These are phyloP conservation scores for Alsophila aescularia DNA, from an alignment of 2,888 invertebrate species.

Conservation along the genomic window DNA sequence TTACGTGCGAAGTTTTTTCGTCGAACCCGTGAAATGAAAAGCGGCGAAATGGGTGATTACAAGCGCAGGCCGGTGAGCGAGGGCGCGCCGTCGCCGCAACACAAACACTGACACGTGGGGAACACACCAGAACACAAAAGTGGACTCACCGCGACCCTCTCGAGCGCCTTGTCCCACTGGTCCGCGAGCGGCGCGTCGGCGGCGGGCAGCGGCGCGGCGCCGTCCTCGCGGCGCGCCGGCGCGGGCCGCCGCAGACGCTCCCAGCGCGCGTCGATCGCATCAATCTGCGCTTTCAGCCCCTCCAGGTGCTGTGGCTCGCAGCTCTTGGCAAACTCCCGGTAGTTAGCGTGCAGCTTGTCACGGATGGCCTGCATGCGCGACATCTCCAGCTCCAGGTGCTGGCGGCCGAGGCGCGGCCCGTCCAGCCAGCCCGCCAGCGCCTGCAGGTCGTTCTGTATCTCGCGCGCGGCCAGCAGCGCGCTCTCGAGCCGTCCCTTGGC, in stretches of 20 bases:
- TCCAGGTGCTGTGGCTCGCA: slow-evolving; percentile 77
- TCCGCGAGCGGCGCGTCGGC: not conserved
- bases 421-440: slow-evolving; percentile 43
- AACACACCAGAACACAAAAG: too few species aligned
- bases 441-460: slow-evolving; percentile 64
- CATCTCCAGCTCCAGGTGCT: slow-evolving; percentile 74
- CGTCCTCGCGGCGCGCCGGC: slow-evolving; percentile 41
- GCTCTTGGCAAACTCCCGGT: slow-evolving; percentile 85
- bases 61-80: too few species aligned
- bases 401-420: slow-evolving; percentile 32
- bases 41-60: too few species aligned
- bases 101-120: too few species aligned
- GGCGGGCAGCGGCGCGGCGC: not conserved
- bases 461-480: slow-evolving; percentile 63
- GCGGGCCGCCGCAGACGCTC: slow-evolving; percentile 53
- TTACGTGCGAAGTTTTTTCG: too few species aligned
- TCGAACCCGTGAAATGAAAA: too few species aligned
- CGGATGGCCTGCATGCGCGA: slow-evolving; percentile 78
- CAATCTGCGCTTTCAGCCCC: slow-evolving; percentile 54
- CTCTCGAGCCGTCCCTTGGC: slow-evolving; percentile 83
- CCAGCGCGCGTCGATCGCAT: slow-evolving; percentile 73
- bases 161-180: too few species aligned
- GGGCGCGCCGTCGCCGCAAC: too few species aligned
- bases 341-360: slow-evolving; percentile 83
- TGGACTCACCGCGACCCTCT: too few species aligned